phyloP scores from a whole-genome alignment of 2,113 vertebrate species.

The Myiagra hebetior region DNA sequence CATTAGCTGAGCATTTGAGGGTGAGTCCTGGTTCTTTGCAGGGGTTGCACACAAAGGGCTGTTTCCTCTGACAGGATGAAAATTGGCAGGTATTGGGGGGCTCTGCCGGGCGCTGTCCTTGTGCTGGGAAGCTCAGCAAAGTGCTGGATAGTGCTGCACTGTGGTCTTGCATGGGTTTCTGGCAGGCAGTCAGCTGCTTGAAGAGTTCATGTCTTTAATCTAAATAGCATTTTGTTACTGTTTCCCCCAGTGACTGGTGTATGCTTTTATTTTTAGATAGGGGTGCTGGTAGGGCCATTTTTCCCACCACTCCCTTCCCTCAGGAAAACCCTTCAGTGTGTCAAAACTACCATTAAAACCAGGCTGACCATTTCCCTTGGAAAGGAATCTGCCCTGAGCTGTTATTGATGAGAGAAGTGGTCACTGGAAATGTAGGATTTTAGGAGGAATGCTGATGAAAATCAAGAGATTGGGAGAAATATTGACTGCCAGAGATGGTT shows the following conservation, averaged over 20 bases:
- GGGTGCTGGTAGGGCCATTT: background rate
- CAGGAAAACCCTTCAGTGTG: background rate
- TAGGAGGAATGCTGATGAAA: background rate
- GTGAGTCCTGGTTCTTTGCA: background rate
- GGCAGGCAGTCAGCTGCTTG: background rate
- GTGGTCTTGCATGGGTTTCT: background rate
- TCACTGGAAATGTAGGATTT: background rate
- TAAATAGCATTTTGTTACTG: background rate
- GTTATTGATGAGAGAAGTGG: background rate
- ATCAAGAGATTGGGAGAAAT: background rate
- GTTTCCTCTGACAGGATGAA: background rate
- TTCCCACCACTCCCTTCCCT: background rate
- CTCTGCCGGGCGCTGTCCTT: background rate
- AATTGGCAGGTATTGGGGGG: background rate
- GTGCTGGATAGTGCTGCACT: background rate
- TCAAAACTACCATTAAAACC: background rate
- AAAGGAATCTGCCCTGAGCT: background rate
- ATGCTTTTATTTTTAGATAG: conserved; percentile 11
- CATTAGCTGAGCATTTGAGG: background rate
- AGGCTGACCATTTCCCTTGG: background rate
- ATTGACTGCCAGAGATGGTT: background rate
- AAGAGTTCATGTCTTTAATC: background rate
- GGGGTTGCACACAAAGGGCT: background rate
- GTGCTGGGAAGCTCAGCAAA: background rate
- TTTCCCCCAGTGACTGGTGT: background rate